Evolutionary conservation across 2,888 invertebrate genomes (phyloP), one percentile per base, ranked within the genome.

Genomic region (Sisyra nigra): DNA sequence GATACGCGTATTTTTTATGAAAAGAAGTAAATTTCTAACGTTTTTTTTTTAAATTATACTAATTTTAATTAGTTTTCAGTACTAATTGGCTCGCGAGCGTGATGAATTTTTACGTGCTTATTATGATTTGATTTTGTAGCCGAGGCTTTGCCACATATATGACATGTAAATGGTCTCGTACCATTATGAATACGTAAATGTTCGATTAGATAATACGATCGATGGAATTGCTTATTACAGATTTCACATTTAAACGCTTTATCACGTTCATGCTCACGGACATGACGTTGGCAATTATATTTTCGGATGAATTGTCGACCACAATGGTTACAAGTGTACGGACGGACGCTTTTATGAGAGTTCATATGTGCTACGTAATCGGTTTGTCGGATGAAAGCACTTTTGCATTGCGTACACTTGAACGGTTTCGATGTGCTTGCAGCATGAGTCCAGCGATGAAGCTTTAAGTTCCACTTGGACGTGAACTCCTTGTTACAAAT

Each of bases 101-200:
- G 87, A 61, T 89, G 89, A 53, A 88, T 88, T 64, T 82, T 80
- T 45, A 88, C 73, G 61, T 89, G 88, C 60, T 88, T 88, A 55
- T 88, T 87, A 56, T 89, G 88, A 65, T 89, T 89, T 36, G 86
- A 86, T 63, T 88, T 88, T 44, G 88, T 88, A 52, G 84, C 81
- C 39, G 86, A 86, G 7, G 84, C 81, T 64, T 89, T 89, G 24
- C 87, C 88, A 61, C 89, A 89, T 45, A 89, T 83, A 54, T 82
- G 83, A 63, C 89, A 89, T 1, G 82, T 72, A 62, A 79, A 87
- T 29, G 88, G 88, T 42, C 82, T 61, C 31, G 69, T 76, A 0
- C 88, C 88, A 45, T 81, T 83, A 57, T 91, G 89, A 41, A 86
- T 82, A 50, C 86, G 74, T 68, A 85, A 75, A 57, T 91, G 89